These are phyloP conservation scores for Zaprionus ghesquierei DNA, from an alignment of 1,140 invertebrate genomes.

Conservation along the genomic window DNA sequence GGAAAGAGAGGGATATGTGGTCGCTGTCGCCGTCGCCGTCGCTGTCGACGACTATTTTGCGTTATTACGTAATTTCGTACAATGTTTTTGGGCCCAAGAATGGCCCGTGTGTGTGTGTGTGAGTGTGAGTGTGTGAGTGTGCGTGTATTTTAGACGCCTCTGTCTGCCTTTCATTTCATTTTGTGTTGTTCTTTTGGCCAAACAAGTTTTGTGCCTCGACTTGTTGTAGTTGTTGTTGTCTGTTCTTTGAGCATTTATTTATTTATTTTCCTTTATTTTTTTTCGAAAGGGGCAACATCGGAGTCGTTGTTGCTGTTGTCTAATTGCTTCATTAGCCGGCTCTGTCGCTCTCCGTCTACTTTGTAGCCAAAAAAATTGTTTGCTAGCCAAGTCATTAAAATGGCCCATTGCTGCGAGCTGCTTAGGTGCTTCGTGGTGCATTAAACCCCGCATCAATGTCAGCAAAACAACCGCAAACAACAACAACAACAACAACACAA, in stretches of 20 bases:
- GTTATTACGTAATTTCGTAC: conserved; percentile 60
- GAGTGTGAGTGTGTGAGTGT: conserved; percentile 5
- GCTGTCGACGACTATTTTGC: conserved; percentile 43
- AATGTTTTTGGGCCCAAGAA: conserved; percentile 43
- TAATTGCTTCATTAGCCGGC: conserved; percentile 51
- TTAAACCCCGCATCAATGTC: conserved; percentile 75
- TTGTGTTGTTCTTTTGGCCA: conserved; percentile 42
- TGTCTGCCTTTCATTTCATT: conserved; percentile 28
- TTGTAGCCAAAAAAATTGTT: conserved; percentile 44
- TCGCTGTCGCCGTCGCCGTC: conserved; percentile 19
- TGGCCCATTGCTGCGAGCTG: conserved; percentile 19
- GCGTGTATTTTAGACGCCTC: conserved; percentile 36
- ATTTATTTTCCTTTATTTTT: conserved; percentile 30
- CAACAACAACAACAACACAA: conserved; percentile 33
- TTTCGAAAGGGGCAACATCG: conserved; percentile 17
- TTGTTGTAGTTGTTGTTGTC: conserved; percentile 12
- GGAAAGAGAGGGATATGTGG: conserved; percentile 50
- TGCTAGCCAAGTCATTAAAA: conserved; percentile 40
- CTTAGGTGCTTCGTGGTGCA: conserved; percentile 40
- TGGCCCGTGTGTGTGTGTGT: conserved; percentile 3
- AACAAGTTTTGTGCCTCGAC: conserved; percentile 50
- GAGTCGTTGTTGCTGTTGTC: neutral
- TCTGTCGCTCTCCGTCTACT: neutral
- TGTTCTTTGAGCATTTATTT: conserved; percentile 52
- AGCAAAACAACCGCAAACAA: conserved; percentile 42